These are phyloP conservation scores for Caenorhabditis auriculariae DNA, from an alignment of 2,888 invertebrate genomes.

Conservation along the genomic window DNA sequence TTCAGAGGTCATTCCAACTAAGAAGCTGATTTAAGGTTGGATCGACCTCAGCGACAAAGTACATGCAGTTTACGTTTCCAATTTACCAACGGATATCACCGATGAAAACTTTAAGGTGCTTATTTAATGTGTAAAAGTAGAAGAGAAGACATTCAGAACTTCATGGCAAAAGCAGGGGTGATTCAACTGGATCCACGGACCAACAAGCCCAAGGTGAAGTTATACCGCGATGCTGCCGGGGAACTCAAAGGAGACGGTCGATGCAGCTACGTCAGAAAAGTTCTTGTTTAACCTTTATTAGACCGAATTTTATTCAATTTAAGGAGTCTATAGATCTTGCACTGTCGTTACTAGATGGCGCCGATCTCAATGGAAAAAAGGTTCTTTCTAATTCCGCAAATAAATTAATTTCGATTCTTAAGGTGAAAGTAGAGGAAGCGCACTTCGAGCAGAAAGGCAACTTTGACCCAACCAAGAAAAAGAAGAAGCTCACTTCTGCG, in stretches of 20 bases:
- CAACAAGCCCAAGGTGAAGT: slow-evolving; percentile 80
- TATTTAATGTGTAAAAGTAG: not conserved
- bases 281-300: slow-evolving; percentile 11
- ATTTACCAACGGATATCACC: slow-evolving; percentile 83
- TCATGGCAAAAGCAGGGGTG: slow-evolving; percentile 95
- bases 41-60: slow-evolving; percentile 84
- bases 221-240: slow-evolving; percentile 82
- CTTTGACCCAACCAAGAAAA: slow-evolving; percentile 87
- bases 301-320: slow-evolving; percentile 64
- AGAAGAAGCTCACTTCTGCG: slow-evolving; percentile 80
- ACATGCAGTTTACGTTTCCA: slow-evolving; percentile 92
- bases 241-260: slow-evolving; percentile 90
- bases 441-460: slow-evolving; percentile 83
- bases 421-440: slow-evolving; percentile 85
- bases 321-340: slow-evolving; percentile 91
- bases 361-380: slow-evolving; percentile 65
- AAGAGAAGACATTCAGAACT: slow-evolving; percentile 73
- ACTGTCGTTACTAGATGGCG: slow-evolving; percentile 85
- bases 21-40: slow-evolving; percentile 78
- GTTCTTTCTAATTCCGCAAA: not conserved
- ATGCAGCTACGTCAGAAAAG: slow-evolving; percentile 72
- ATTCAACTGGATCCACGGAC: slow-evolving; percentile 82
- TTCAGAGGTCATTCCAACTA: not conserved
- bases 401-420: not conserved
- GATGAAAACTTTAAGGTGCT: slow-evolving; percentile 71